Evolutionary conservation across 2,113 vertebrate genomes (phyloP).

Genomic region (Egretta garzetta): DNA sequence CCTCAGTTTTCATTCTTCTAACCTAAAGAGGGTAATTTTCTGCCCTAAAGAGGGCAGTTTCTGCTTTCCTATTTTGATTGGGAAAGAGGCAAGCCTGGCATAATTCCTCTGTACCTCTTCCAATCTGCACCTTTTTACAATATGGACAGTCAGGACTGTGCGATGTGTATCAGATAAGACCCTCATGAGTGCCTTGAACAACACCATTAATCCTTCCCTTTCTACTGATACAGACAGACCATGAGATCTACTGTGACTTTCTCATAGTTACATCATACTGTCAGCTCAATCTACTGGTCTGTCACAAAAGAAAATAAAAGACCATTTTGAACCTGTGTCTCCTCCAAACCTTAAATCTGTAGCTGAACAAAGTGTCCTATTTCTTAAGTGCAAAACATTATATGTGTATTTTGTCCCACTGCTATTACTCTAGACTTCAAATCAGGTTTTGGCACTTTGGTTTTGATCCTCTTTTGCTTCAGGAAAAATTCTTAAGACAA

Average conservation of each 20-base stretch:
- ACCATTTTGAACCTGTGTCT: not conserved
- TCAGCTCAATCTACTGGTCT: not conserved
- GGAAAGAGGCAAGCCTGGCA: not conserved
- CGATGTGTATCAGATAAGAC: not conserved
- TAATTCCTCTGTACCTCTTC: not conserved
- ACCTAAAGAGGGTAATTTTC: not conserved
- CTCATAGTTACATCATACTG: not conserved
- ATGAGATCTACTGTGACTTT: not conserved
- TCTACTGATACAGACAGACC: not conserved
- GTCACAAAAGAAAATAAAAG: not conserved
- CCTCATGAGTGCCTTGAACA: not conserved
- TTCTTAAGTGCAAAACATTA: not conserved
- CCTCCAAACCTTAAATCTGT: not conserved
- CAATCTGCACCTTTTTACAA: not conserved
- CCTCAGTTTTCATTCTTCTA: not conserved
- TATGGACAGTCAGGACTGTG: not conserved
- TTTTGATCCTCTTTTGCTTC: not conserved
- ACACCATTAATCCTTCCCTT: not conserved
- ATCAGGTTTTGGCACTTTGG: not conserved
- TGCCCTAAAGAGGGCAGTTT: not conserved
- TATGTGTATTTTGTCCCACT: not conserved
- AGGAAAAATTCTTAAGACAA: not conserved
- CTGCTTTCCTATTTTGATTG: not conserved
- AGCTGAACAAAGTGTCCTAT: not conserved
- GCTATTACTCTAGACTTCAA: not conserved